phyloP scores from a whole-genome alignment of 23 tunicate species.

The Halocynthia aurantium region DNA sequence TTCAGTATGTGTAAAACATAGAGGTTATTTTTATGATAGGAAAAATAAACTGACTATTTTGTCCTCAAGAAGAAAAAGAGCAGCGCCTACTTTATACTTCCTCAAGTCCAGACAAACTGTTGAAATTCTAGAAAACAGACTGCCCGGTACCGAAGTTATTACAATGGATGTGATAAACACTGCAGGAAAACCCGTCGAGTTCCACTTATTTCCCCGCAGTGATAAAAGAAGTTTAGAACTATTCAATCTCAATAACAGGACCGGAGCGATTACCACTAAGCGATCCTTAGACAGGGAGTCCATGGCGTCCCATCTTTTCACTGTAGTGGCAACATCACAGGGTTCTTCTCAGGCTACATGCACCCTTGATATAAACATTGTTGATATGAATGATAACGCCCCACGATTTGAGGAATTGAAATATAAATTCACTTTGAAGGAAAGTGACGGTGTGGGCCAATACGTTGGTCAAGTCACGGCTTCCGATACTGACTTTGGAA shows the following conservation, averaged over 20 bases:
- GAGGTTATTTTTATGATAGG: no score
- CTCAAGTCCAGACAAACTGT: neutral
- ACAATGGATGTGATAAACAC: conserved; percentile 3
- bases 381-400: conserved; percentile 66
- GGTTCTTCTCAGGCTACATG: conserved; percentile 24
- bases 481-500: conserved; percentile 51
- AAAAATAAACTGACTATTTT: no score
- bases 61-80: no score
- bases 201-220: conserved; percentile 29
- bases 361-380: conserved; percentile 33
- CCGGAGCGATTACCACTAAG: conserved; percentile 51
- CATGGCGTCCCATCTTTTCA: conserved; percentile 43
- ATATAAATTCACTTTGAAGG: conserved; percentile 23
- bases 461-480: conserved; percentile 43
- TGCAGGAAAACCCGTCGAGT: conserved; percentile 9
- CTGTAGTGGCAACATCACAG: conserved; percentile 37
- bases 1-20: no score
- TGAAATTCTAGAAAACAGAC: conserved; percentile 8
- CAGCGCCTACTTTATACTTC: no score
- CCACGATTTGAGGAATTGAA: conserved; percentile 55
- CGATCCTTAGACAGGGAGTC: conserved; percentile 55
- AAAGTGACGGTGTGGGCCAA: conserved; percentile 27
- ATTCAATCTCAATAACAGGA: conserved; percentile 32
- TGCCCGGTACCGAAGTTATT: conserved; percentile 12
- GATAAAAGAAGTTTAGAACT: conserved; percentile 35